Evolutionary conservation across 1,140 invertebrate species (phyloP), one percentile per base, ranked within the genome.

Genomic region (Pogonomyrmex barbatus): DNA sequence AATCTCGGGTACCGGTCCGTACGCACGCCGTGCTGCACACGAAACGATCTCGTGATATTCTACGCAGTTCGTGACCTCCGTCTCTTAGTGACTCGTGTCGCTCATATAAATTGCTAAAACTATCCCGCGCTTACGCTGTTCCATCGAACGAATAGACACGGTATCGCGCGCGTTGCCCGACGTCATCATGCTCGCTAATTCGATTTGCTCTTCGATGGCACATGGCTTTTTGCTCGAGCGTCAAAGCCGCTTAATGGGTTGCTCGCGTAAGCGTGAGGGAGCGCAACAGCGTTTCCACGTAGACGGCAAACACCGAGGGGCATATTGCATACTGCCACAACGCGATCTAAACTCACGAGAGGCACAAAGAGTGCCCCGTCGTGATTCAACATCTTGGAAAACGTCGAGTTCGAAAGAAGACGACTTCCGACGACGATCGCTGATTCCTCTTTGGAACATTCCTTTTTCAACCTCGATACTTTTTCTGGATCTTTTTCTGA

Each of bases 101-200:
- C 58, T 70, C 62, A 60, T 87, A 89, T 71, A 89, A 89, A 89
- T 87, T 87, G 77, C 58, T 78, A 52, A 85, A 85, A 56, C 47
- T 56, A 33, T 8, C 56, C 12, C 9, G 42, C 88, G n/a, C 62
- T 86, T 47, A 84, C 67, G 68, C 73, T 36, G 4, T 4, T 79
- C 77, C 52, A 63, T 89, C 73, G 81, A 83, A 24, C 65, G 50
- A 33, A 58, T 24, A 10, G 54, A 39, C 60, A 45, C 24, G 24
- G 24, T 0, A 24, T 24, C 24, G 24, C 24, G 58, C 67, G 39
- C 68, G 36, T 67, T 60, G 24, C 60, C 14, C 17, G 52, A n/a
- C 33, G 47, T 24, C 63, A 63, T 73, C 47, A 17, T 39, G n/a
- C 78, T 65, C 71, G 2, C 42, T 86, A 73, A 86, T 88, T 75